Conservation (phyloP, 2,113 vertebrate genomes). For the Colius striatus region DNA sequence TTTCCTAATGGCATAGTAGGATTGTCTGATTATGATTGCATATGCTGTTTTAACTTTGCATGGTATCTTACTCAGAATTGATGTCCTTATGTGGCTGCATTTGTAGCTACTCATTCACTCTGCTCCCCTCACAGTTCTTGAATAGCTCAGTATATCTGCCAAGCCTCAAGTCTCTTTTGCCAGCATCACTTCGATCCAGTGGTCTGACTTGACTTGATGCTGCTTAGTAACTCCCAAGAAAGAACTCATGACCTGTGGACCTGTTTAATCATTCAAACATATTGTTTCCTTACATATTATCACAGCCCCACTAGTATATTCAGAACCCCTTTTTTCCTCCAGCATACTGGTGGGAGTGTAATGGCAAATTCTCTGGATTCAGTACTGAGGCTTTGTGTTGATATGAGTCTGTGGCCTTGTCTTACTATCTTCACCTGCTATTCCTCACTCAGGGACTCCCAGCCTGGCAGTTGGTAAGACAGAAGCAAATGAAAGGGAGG, state of each 20-base stretch:
- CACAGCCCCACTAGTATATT: background rate
- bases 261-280: background rate
- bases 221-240: background rate
- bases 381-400: background rate
- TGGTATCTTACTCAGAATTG: background rate
- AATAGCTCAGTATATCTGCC: background rate
- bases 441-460: background rate
- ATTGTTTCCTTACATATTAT: background rate
- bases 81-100: background rate
- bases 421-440: background rate
- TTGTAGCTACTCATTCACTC: background rate
- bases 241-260: background rate
- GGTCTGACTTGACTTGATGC: background rate
- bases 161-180: background rate
- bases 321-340: background rate
- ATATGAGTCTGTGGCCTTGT: background rate
- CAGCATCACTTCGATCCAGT: background rate
- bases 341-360: background rate
- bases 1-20: fast-evolving
- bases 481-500: background rate
- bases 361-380: background rate
- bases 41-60: background rate
- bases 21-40: background rate
- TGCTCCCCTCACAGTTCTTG: background rate
- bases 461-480: background rate